Evolutionary conservation across 2,888 invertebrate species (phyloP), one percentile per base, ranked within the genome.

Genomic region (Campoletis raptor): DNA sequence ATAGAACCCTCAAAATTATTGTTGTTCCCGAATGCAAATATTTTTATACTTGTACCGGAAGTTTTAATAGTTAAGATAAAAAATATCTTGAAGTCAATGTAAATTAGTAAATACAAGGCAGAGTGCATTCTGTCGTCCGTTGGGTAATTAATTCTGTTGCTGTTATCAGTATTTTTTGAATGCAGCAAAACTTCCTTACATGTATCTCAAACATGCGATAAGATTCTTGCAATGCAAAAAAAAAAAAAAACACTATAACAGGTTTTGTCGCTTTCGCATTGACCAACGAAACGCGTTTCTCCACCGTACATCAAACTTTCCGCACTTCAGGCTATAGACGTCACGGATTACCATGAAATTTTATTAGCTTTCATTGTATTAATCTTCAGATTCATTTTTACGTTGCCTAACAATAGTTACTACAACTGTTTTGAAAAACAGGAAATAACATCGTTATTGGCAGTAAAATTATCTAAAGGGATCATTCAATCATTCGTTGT

Each of bases 191-290:
- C 2, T 21, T 54, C 21, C 30, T 36, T 72, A 48, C 48, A 12
- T 18, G 70, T 48, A 45, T 72, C 3, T 30, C 48, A 9, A 72
- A 9, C 45, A 64, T 69, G 6, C 5, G n/a, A 24, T 15, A 2
- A 45, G 15, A 57, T 24, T 42, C 42, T 52, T n/a, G 30, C 21
- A 67, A 78, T 78, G 54, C 66, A 61, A 74, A 69, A 48, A 54
- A 54, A 74, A 30, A 30, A 30, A 30, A 54, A 69, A 57, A 42
- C 30, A 42, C n/a, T 30, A 24, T 7, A 57, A 42, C 70, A 57
- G 42, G 79, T 69, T 78, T 54, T 78, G 54, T 57, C 30, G 57
- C 57, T 79, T 79, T 70, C 69, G 79, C 79, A n/a, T 40, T 24
- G 69, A 69, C 69, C n/a, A 54, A 42, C 40, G 57, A 57, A 57